Evolutionary conservation across 2,113 vertebrate genomes (phyloP).

Genomic region (Hippocampus abdominalis): DNA sequence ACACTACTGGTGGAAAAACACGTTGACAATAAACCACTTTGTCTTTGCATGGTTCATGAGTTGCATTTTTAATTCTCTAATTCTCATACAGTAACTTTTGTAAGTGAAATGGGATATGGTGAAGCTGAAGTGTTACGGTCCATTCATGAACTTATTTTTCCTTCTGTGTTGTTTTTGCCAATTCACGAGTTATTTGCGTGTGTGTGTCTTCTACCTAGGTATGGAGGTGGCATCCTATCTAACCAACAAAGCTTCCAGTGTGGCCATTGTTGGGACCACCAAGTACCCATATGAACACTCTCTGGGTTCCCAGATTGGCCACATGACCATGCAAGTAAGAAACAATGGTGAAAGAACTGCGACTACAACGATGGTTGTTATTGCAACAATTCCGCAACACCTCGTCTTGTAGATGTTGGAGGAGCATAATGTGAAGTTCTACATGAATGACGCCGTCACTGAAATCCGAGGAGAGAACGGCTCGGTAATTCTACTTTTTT

Average conservation of each 20-base stretch:
- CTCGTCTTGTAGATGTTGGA: slow-evolving; percentile 76
- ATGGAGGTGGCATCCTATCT: slow-evolving; percentile 85
- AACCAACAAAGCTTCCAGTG: slow-evolving; percentile 72
- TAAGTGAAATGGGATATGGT: no score
- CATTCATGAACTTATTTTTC: no score
- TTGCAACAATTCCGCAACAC: neutral
- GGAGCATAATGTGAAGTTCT: slow-evolving; percentile 77
- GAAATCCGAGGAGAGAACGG: slow-evolving; percentile 77
- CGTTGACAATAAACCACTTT: no score
- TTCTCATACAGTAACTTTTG: no score
- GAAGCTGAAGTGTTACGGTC: no score
- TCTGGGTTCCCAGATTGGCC: slow-evolving; percentile 78
- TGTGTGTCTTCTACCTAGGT: slow-evolving; percentile 57
- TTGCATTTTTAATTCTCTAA: no score
- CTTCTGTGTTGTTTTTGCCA: neutral
- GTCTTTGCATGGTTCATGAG: no score
- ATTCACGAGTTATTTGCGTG: no score
- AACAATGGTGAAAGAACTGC: neutral
- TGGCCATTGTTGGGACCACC: slow-evolving; percentile 73
- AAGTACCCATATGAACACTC: slow-evolving; percentile 68
- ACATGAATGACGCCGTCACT: slow-evolving; percentile 71
- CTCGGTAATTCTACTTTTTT: slow-evolving; percentile 62
- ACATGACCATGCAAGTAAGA: slow-evolving; percentile 76
- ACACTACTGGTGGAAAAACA: no score
- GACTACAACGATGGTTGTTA: neutral